Conservation (phyloP, 2,888 invertebrate genomes). For the Cyrtodaria siliqua region DNA sequence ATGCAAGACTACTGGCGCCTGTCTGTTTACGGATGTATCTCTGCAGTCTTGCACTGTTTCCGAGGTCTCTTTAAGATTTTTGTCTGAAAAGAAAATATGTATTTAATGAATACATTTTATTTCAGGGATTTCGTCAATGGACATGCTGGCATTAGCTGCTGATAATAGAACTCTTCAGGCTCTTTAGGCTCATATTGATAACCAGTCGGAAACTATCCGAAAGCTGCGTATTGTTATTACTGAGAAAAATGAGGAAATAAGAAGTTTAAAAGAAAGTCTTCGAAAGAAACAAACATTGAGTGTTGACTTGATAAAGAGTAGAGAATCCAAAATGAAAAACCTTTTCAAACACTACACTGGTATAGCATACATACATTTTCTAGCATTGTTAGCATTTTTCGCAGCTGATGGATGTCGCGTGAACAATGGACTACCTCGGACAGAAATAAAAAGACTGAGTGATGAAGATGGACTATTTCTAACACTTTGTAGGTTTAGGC, state of each 20-base stretch:
- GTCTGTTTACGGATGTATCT: background rate
- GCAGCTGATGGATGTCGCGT: background rate
- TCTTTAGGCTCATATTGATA: background rate
- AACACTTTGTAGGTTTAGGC: conserved; percentile 13
- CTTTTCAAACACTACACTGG: conserved; percentile 16
- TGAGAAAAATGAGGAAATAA: background rate
- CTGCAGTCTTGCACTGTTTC: no score
- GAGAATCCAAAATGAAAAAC: conserved; percentile 9
- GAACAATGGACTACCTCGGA: conserved; percentile 3
- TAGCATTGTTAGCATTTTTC: conserved; percentile 5
- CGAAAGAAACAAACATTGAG: background rate
- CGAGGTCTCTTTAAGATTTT: background rate
- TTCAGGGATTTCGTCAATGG: conserved; percentile 22
- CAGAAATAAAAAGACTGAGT: conserved; percentile 8
- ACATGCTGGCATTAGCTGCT: conserved; percentile 16
- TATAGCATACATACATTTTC: conserved; percentile 11
- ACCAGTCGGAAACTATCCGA: no score
- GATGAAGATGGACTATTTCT: conserved; percentile 21
- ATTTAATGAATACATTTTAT: background rate
- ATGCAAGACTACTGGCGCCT: conserved; percentile 10
- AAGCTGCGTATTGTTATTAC: background rate
- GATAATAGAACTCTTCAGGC: background rate
- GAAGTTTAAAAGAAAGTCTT: background rate
- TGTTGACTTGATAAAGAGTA: background rate
- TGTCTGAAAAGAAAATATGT: background rate